Evolutionary conservation across 2,113 vertebrate species (phyloP), one percentile per base, ranked within the genome.

Genomic region (Montifringilla adamsi): DNA sequence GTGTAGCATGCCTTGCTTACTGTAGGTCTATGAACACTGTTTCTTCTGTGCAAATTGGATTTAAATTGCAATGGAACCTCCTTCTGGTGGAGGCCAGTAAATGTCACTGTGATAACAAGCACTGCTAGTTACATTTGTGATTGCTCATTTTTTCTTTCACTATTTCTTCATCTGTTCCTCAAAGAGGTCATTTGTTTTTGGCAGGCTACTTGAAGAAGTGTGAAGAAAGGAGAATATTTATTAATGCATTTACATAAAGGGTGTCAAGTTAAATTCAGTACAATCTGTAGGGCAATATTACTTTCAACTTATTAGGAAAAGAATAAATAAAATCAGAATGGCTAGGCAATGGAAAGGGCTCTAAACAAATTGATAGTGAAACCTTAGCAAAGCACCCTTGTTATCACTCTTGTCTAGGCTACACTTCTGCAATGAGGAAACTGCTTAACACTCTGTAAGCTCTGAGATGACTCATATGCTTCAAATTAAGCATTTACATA

Each of bases 401-500:
- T 79, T 94, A 79, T 47, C 77, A 82, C 69, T 59, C 41, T 0
- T 9, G 81, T 84, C 86, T 83, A 63, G 59, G 85, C 16, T 74
- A 30, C 23, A 15, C 5, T 89, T 76, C 43, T 93, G 77, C 89
- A 73, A 41, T 26, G 74, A 85, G 74, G 56, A 82, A 95, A 78
- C n/a, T 49, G 58, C n/a, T 91, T 89, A 87, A 82, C 84, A 73
- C 78, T 52, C 66, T 46, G 27, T 19, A 62, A 72, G 7, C 53
- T 72, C 55, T 2, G 3, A 81, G 81, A 41, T 92, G 77, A 93
- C 66, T 95, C 94, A 95, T 52, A 50, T 35, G 33, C 60, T 89
- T 92, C 89, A 92, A 84, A 95, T 93, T 49, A 94, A 64, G 74
- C 53, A 82, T 95, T 91, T 95, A 91, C 66, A 82, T 95, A 95